Evolutionary conservation across 2,113 vertebrate species (phyloP).

Genomic region (Romanogobio albipinnatus): DNA sequence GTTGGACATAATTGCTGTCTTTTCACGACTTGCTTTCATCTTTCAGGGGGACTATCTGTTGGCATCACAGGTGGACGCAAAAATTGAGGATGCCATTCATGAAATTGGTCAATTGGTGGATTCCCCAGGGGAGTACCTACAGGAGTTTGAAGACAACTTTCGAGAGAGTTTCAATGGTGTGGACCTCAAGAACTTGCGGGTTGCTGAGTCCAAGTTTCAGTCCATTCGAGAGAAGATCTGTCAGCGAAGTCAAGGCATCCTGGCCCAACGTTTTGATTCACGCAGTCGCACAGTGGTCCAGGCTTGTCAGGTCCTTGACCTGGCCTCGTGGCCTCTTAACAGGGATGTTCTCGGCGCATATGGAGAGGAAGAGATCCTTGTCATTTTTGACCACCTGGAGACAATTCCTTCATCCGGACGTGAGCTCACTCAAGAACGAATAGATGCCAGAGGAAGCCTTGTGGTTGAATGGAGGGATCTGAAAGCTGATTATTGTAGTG

Average conservation of each 20-base stretch:
- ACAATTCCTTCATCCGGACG: constrained; percentile 78
- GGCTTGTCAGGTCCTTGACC: constrained; percentile 90
- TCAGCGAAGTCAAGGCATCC: constrained; percentile 88
- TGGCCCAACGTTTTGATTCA: constrained; percentile 88
- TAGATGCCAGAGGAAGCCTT: constrained; percentile 80
- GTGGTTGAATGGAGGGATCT: constrained; percentile 92
- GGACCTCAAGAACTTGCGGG: constrained; percentile 90
- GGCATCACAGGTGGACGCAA: constrained; percentile 88
- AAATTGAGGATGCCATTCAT: constrained; percentile 90
- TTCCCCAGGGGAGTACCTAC: constrained; percentile 90
- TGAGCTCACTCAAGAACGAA: constrained; percentile 77
- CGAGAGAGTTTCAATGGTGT: constrained; percentile 94
- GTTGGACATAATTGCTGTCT: constrained; percentile 89
- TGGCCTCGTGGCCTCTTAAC: constrained; percentile 85
- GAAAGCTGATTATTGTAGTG: constrained; percentile 91
- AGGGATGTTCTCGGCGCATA: constrained; percentile 86
- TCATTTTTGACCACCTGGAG: constrained; percentile 88
- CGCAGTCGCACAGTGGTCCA: constrained; percentile 86
- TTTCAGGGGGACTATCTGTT: constrained; percentile 93
- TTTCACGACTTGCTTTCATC: constrained; percentile 89
- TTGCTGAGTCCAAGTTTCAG: constrained; percentile 96
- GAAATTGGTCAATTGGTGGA: constrained; percentile 90
- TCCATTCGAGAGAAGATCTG: constrained; percentile 97
- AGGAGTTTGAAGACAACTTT: constrained; percentile 96
- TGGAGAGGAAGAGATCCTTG: constrained; percentile 90